These are phyloP conservation scores for Drosophila robusta DNA, from an alignment of 2,888 invertebrate species.

Conservation along the genomic window DNA sequence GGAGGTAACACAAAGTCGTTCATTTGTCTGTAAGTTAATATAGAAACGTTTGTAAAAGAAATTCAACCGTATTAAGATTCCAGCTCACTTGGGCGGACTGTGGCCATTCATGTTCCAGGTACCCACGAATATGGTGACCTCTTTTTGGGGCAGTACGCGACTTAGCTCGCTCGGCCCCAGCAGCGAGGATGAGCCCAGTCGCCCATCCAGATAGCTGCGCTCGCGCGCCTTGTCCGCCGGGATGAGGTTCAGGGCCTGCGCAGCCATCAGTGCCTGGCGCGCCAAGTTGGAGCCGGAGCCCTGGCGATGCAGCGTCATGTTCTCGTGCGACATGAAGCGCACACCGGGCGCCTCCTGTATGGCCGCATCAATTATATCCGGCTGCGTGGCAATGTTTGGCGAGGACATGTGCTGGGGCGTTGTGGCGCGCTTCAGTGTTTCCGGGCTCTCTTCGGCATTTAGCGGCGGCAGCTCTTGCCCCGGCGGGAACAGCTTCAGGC, in stretches of 20 bases:
- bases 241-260: slow-evolving; percentile 92
- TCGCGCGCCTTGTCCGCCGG: slow-evolving; percentile 93
- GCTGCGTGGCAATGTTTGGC: slow-evolving; percentile 83
- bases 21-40: slow-evolving; percentile 87
- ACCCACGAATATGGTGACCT: slow-evolving; percentile 94
- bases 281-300: slow-evolving; percentile 85
- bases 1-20: slow-evolving; percentile 96
- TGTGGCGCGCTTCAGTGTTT: slow-evolving; percentile 73
- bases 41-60: neutral
- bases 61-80: neutral
- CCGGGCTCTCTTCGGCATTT: slow-evolving; percentile 44
- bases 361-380: slow-evolving; percentile 55
- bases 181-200: slow-evolving; percentile 92
- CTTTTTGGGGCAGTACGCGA: slow-evolving; percentile 93
- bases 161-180: slow-evolving; percentile 94
- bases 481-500: slow-evolving; percentile 84
- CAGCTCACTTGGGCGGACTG: slow-evolving; percentile 90
- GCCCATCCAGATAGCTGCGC: slow-evolving; percentile 92
- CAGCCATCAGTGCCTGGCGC: slow-evolving; percentile 90
- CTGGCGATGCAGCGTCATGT: slow-evolving; percentile 79
- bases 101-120: slow-evolving; percentile 99
- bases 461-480: slow-evolving; percentile 77
- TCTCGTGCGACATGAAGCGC: slow-evolving; percentile 84
- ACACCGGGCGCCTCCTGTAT: slow-evolving; percentile 64
- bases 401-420: slow-evolving; percentile 85